Percentiles rank a stretch among this genome's conserved stretches.
phyloP scores from a whole-genome alignment of 2,113 vertebrate genomes.

The Chloroceryle aenea region DNA sequence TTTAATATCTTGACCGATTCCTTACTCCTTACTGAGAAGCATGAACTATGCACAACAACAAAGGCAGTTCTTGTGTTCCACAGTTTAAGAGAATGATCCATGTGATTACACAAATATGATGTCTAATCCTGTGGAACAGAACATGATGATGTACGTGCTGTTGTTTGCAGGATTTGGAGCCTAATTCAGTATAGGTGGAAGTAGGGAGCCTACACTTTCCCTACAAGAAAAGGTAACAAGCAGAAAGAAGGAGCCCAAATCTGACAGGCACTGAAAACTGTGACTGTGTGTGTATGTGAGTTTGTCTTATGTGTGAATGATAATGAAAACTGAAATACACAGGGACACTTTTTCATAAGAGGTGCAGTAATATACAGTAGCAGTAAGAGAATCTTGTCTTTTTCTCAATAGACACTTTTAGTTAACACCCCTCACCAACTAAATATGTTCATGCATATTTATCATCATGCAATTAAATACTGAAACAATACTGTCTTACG shows the following conservation, averaged over 20 bases:
- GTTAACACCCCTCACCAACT: not conserved
- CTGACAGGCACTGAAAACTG: not conserved
- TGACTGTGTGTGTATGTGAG: not conserved
- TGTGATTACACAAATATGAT: not conserved
- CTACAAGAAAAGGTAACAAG: constrained; percentile 14
- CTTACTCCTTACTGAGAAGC: not conserved
- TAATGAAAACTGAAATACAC: constrained; percentile 52
- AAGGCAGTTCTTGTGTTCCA: not conserved
- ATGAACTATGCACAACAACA: not conserved
- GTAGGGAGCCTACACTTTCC: not conserved
- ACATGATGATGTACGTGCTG: not conserved
- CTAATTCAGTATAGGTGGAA: not conserved
- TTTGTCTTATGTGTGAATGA: constrained; percentile 34
- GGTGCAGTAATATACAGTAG: not conserved
- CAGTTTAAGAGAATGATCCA: not conserved
- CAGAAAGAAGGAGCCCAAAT: not conserved
- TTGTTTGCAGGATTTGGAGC: not conserved
- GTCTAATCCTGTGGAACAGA: not conserved
- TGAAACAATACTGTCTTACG: not conserved
- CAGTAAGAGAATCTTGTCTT: not conserved
- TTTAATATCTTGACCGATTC: not conserved
- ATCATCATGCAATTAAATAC: constrained; percentile 41
- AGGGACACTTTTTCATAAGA: not conserved
- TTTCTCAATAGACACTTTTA: not conserved
- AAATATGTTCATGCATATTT: not conserved